phyloP scores from a whole-genome alignment of 1,140 invertebrate species.

The Glossosoma conforme region DNA sequence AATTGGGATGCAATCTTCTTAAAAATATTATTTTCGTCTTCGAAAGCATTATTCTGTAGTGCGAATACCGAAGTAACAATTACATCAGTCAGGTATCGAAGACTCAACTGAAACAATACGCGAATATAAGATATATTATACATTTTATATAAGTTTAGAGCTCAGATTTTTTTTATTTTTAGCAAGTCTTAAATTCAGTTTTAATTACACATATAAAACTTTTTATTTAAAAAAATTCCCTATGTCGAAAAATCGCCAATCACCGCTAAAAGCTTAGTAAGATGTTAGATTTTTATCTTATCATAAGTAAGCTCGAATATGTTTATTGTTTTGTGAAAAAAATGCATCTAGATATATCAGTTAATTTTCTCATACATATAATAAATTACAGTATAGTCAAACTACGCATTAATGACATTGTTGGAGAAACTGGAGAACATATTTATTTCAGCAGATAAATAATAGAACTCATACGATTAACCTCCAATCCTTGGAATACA shows the following conservation, averaged over 20 bases:
- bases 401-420: too few relatives aligned
- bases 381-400: too few relatives aligned
- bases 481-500: too few relatives aligned
- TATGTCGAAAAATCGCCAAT: neutral
- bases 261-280: neutral
- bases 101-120: conserved; percentile 18
- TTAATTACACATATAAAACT: neutral
- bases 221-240: neutral
- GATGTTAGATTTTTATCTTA: neutral
- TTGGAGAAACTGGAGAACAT: too few relatives aligned
- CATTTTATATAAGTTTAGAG: neutral
- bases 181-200: neutral
- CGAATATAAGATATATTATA: neutral
- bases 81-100: conserved; percentile 23
- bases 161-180: neutral
- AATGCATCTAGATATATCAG: too few relatives aligned
- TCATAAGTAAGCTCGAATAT: too few relatives aligned
- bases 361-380: too few relatives aligned
- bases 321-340: too few relatives aligned
- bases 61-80: conserved; percentile 17
- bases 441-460: too few relatives aligned
- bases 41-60: conserved; percentile 19
- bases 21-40: conserved; percentile 20
- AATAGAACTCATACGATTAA: too few relatives aligned
- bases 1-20: conserved; percentile 11